Base-by-base conservation (phyloP, 2,797 vertebrate genomes). In the Margarornis squamiger region DNA sequence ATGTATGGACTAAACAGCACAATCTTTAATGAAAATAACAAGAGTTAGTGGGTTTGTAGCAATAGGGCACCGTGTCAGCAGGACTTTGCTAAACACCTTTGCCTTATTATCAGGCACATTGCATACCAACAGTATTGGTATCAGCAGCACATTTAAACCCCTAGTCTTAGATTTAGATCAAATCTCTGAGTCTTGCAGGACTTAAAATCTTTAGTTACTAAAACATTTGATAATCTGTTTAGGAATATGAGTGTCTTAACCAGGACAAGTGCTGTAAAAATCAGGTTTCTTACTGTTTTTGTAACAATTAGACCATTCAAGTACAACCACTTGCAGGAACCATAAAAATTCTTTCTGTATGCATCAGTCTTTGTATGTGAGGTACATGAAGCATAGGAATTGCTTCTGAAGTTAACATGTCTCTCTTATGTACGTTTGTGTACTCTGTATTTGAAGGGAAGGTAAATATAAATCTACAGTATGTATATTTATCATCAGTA, bases 401-500 rank as follows among this genome's bases (percentile, higher is more conserved):
- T 74, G 30, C 36, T 79, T 77, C 71, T 80, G 59, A 78, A 85
- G 43, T 70, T 45, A 65, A 38, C 7, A 10, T 27, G n/a, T 59
- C 34, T 88, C 30, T 87, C 29, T 54, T 76, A 19, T 0, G 2
- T 74, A 22, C 10, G 20, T 4, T 15, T 0, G 0, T 36, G 26
- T 74, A 29, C 43, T 52, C 39, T 34, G 24, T 67, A 52, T 88
- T 87, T 63, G 48, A 75, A 79, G 55, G 29, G 29, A 86, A 86
- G 18, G 46, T 55, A 32, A 72, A 32, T 48, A 51, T 57, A 79
- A 43, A 85, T 61, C 27, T 23, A 39, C 30, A 45, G 1, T 57
- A 5, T 14, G 2, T 63, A 2, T 86, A 55, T 54, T 78, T 79
- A 43, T 20, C 16, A 39, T 49, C n/a, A 48, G 6, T 66, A 65